A percentile compares a stretch with the other conserved stretches of the same genome.
Evolutionary conservation across 2,888 invertebrate genomes (phyloP).

Genomic region (Phytoseiulus persimilis): DNA sequence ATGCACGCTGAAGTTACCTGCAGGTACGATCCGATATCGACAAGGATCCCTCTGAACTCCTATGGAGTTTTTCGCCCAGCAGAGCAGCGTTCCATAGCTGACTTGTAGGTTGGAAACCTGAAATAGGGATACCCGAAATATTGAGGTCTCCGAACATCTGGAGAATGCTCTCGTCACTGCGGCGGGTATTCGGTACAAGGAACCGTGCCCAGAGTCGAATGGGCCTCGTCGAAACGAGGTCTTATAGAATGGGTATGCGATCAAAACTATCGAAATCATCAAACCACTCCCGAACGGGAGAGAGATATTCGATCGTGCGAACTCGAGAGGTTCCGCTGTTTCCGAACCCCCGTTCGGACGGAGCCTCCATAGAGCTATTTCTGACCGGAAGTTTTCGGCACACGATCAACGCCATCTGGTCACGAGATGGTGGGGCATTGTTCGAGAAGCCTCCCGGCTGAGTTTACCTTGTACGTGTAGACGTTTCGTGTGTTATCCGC

Average conservation of each 20-base stretch:
- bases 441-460: neutral
- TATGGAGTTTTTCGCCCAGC: conserved; percentile 46
- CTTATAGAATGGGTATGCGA: too few species aligned
- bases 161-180: too few species aligned
- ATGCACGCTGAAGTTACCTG: neutral
- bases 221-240: too few species aligned
- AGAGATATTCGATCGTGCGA: too few species aligned
- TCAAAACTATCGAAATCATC: too few species aligned
- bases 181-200: too few species aligned
- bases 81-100: conserved; percentile 47
- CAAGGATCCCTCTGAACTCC: conserved; percentile 46
- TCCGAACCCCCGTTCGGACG: too few species aligned
- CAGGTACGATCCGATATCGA: conserved; percentile 31
- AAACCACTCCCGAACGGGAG: too few species aligned
- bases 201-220: too few species aligned
- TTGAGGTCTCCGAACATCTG: too few species aligned
- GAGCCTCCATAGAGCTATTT: too few species aligned
- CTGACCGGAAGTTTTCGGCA: neutral
- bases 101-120: conserved; percentile 42
- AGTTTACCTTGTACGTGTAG: conserved; percentile 32
- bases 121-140: neutral
- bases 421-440: neutral
- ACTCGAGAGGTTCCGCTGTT: too few species aligned
- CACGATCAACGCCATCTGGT: neutral
- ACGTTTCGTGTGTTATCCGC: conserved; percentile 28